Percentiles rank a stretch among this genome's conserved stretches.
These are phyloP conservation scores for Polietes domitor DNA, from an alignment of 2,888 invertebrate species.

Conservation along the genomic window DNA sequence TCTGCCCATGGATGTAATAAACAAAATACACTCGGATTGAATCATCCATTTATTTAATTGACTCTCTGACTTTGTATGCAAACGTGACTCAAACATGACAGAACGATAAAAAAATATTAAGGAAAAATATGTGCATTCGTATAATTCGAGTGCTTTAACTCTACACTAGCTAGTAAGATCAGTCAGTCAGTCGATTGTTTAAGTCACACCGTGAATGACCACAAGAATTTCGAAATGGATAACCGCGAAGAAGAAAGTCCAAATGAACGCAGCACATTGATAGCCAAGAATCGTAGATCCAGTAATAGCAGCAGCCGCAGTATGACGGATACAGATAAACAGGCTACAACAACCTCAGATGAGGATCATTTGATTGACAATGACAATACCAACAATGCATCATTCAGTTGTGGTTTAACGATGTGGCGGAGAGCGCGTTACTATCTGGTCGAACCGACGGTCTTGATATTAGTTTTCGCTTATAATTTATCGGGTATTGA, in stretches of 20 bases:
- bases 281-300: conserved; percentile 50
- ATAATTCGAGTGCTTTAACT: not conserved
- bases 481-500: conserved; percentile 77
- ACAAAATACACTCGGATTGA: not conserved
- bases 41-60: conserved; percentile 25
- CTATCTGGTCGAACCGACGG: conserved; percentile 75
- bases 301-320: conserved; percentile 4
- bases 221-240: conserved; percentile 24
- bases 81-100: conserved; percentile 20
- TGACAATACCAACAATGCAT: not conserved
- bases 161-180: no score
- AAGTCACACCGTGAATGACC: not conserved
- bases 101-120: conserved; percentile 17
- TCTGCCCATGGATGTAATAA: not conserved
- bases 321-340: not conserved
- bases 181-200: not conserved
- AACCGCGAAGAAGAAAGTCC: conserved; percentile 53
- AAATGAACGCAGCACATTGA: conserved; percentile 59
- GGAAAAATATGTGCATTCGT: not conserved
- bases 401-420: not conserved
- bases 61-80: not conserved
- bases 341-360: not conserved
- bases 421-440: conserved; percentile 52
- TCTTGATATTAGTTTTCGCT: conserved; percentile 76
- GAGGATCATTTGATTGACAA: not conserved